phyloP scores from a whole-genome alignment of 2,797 vertebrate species.

The Artibeus lituratus region DNA sequence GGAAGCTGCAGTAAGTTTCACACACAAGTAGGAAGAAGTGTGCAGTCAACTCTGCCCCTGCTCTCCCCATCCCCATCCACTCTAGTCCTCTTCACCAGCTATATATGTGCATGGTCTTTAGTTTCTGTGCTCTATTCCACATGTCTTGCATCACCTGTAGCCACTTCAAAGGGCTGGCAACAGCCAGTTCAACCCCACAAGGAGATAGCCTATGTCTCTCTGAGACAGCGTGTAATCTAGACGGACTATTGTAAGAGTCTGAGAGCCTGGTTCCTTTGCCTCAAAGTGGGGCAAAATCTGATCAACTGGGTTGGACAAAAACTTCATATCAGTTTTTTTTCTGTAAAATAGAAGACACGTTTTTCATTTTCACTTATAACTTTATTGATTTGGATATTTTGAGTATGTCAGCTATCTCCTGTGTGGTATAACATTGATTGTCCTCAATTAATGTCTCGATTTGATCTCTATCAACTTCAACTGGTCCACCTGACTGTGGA shows the following conservation, averaged over 20 bases:
- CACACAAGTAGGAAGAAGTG: not conserved
- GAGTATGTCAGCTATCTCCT: not conserved
- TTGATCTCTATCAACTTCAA: not conserved
- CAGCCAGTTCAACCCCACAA: not conserved
- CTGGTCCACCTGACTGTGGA: not conserved
- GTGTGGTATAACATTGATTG: not conserved
- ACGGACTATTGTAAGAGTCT: not conserved
- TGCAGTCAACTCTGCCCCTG: not conserved
- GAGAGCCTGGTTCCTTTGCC: not conserved
- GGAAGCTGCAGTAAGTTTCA: not conserved
- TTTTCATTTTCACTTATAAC: not conserved
- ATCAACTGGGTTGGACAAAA: not conserved
- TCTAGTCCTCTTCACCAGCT: not conserved
- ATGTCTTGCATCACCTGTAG: not conserved
- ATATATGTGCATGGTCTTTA: not conserved
- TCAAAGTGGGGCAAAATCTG: not conserved
- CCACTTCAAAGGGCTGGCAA: not conserved
- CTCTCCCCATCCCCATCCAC: not conserved
- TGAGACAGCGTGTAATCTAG: not conserved
- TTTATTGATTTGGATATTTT: not conserved
- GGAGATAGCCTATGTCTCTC: not conserved
- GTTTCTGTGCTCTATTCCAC: not conserved
- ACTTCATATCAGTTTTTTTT: not conserved
- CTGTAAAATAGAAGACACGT: too few species aligned
- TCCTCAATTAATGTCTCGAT: not conserved